Base-by-base conservation (phyloP, 2,113 vertebrate genomes). In the Leuciscus idus region DNA sequence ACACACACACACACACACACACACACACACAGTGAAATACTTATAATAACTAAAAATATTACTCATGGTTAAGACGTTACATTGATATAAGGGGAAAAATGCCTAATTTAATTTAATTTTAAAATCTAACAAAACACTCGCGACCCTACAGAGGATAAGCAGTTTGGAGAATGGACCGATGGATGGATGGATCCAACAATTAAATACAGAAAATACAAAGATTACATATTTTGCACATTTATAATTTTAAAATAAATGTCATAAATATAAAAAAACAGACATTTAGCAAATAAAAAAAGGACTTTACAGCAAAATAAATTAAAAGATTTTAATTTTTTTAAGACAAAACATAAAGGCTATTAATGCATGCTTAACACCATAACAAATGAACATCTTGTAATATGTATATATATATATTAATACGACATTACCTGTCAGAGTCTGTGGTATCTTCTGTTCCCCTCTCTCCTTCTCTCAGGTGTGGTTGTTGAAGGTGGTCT, bases 371-470 rank as follows among this genome's bases (percentile, higher is more conserved):
- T 4, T 48, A 50, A 13, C 19, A 66, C 55, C 39, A 81, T 28
- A 73, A 75, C 11, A 48, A 9, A 23, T 30, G 66, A 30, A 28
- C 26, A 78, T 8, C 39, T 43, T 43, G 1, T 36, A 36, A 66
- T 66, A 75, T 15, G 2, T 43, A 23, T 19, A 43, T 30, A 36
- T 11, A 62, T 61, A 11, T n/a, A 3, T 26, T 55, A 13, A 26
- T 59, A 26, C 3, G 1, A 36, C 50, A 90, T 52, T 92, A 93
- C 93, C 93, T 93, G 77, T 87, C 46, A 68, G 83, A 74, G 57
- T 68, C 10, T 7, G 66, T 81, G 76, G 74, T 70, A 19, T 64
- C 74, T 80, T 62, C 82, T 57, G 33, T 36, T 21, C 23, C 72
- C 33, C 77, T 50, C 84, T 57, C 52, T 43, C 72, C 57, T 57